Evolutionary conservation across 2,797 vertebrate genomes (phyloP).

Genomic region (Hippoglossus hippoglossus): DNA sequence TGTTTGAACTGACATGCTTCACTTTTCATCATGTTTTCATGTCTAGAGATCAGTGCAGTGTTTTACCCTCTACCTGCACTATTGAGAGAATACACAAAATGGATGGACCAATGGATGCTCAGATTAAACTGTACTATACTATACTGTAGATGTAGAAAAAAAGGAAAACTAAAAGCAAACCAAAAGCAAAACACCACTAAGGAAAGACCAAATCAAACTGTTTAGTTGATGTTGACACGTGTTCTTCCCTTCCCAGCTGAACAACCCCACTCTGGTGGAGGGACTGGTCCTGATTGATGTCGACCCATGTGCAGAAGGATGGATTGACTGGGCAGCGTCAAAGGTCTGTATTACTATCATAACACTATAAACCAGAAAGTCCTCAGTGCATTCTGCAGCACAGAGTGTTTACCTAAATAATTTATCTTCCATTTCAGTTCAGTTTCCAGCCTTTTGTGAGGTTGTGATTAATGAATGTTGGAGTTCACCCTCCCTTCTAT

Average conservation of each 20-base stretch:
- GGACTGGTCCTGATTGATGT: slow-evolving; percentile 95
- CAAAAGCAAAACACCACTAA: not conserved
- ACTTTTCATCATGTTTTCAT: not conserved
- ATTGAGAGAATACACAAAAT: not conserved
- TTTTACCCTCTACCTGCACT: not conserved
- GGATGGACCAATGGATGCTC: not conserved
- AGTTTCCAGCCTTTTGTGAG: not conserved
- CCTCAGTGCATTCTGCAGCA: not conserved
- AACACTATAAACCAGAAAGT: not conserved
- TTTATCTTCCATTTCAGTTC: slow-evolving; percentile 30
- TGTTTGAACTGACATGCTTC: slow-evolving; percentile 12
- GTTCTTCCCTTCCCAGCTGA: slow-evolving; percentile 84
- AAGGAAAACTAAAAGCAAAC: not conserved
- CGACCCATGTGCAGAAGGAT: slow-evolving; percentile 96
- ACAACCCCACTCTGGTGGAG: slow-evolving; percentile 91
- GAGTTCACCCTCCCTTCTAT: not conserved
- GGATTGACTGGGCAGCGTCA: slow-evolving; percentile 98
- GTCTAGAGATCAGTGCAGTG: slow-evolving; percentile 12
- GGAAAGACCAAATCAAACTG: not conserved
- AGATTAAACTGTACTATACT: not conserved
- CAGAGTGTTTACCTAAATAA: slow-evolving; percentile 2
- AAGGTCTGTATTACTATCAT: slow-evolving; percentile 83
- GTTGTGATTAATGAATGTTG: slow-evolving; percentile 10
- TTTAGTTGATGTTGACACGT: slow-evolving; percentile 1
- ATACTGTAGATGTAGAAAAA: not conserved